Conservation (phyloP, 2,888 invertebrate species). For the Callyntrura sp. region DNA sequence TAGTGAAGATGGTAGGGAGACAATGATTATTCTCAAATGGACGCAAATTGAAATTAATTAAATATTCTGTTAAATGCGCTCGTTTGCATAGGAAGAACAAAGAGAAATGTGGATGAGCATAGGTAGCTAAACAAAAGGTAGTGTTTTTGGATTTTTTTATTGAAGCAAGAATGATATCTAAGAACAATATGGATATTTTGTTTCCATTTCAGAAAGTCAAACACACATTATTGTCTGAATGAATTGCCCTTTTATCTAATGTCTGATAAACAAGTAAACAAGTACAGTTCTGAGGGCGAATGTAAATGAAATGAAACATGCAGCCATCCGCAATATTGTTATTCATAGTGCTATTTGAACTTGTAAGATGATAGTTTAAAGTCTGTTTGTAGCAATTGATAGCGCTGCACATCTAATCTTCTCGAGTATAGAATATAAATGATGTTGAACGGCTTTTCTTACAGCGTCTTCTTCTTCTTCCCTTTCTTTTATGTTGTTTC, state of each 20-base stretch:
- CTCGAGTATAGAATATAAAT: slow-evolving; percentile 19
- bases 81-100: too few relatives aligned
- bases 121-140: not conserved
- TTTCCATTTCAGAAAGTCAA: slow-evolving; percentile 38
- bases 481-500: slow-evolving; percentile 30
- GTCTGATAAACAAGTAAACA: not conserved
- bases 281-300: not conserved
- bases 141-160: slow-evolving; percentile 29
- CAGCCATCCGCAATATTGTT: not conserved
- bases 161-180: slow-evolving; percentile 38
- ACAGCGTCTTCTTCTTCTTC: not conserved
- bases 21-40: too few relatives aligned
- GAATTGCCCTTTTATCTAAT: not conserved
- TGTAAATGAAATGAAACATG: slow-evolving; percentile 16
- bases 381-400: slow-evolving; percentile 8
- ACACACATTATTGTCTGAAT: not conserved
- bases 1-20: too few relatives aligned
- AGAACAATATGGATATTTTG: slow-evolving; percentile 42
- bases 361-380: slow-evolving; percentile 39
- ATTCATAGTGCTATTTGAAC: not conserved
- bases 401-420: slow-evolving; percentile 21
- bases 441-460: slow-evolving; percentile 5
- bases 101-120: not conserved
- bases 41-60: too few relatives aligned
- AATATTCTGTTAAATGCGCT: too few relatives aligned